Evolutionary conservation across 2,797 vertebrate genomes (phyloP), one percentile per base, ranked within the genome.

Genomic region (Podarcis siculus): DNA sequence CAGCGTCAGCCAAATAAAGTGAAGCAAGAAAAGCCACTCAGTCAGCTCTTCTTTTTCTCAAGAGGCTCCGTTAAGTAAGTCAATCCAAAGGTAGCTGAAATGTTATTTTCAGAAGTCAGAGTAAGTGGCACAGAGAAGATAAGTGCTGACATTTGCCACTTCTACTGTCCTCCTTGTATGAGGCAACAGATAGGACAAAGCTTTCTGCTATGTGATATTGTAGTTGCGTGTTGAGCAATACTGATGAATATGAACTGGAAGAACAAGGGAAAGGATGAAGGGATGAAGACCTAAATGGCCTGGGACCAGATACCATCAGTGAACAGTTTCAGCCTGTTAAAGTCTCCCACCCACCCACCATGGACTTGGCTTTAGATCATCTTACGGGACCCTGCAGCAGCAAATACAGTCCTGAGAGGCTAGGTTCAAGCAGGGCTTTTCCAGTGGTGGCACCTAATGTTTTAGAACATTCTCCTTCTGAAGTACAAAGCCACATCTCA

Each of bases 41-140:
- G 76, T 58, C 75, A 55, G 75, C 61, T 49, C 61, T 85, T 73
- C 49, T 61, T 72, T 71, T 72, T 89, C 82, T 79, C 82, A 79
- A 35, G 77, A 45, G 76, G 30, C 15, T 85, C 64, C 71, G 49
- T 79, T 45, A 72, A 85, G 87, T 17, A 85, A 79, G 66, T 61
- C 66, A 64, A 21, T 79, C 87, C 87, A 88, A 79, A 84, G 45
- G 87, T 72, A 21, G 82, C 82, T 79, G 82, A 85, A 79, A 79
- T 67, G 69, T 79, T 77, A 84, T 73, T 84, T 88, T 88, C 66
- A 88, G 39, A 82, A 82, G 71, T 72, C 82, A 83, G 69, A 81
- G 55, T 55, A 88, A 72, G 76, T 84, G 66, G 55, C 37, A 79
- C 55, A 64, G 67, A 77, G 67, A 69, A 61, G 12, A 72, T 79